Base-by-base conservation (phyloP, 2,888 invertebrate genomes). In the Vandiemenella viatica region DNA sequence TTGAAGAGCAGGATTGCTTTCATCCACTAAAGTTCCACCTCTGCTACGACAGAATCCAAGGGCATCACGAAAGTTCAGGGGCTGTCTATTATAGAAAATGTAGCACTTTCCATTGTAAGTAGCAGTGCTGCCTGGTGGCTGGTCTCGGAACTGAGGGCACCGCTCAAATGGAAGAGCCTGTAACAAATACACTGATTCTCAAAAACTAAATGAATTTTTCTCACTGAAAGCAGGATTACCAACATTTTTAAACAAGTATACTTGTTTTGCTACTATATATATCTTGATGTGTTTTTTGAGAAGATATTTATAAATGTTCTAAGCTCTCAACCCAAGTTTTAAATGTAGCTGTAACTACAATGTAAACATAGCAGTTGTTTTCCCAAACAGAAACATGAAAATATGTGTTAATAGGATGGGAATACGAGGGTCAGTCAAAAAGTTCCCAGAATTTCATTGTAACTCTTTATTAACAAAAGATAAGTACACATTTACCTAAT, bases 41-140 rank as follows among this genome's bases (percentile, higher is more conserved):
- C 90, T 74, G 1, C 78, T 73, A 37, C 82, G 76, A 61, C 92
- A 92, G 66, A 86, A 88, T 0, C 77, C 71, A 7, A 87, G 67
- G 0, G 91, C 82, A 45, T 89, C 87, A 43, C 81, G 72, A 67
- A 91, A 88, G 57, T 75, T 77, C 54, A 83, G 65, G 0, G 88
- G 89, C 61, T 90, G 88, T 10, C 86, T 73, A 62, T 88, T 87
- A 68, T 92, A 90, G 72, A 92, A 92, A 52, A 90, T 87, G 67
- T 92, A 92, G 63, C 92, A 92, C 69, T 91, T 92, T 52, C 92
- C 91, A 60, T 92, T 91, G 70, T 92, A 92, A 0, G 91, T 91
- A 1, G 91, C 90, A 0, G 90, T 83, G 50, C 88, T 88, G 18
- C 92, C 92, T 0, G 90, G 89, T 0, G 91, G 91, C 63, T 91